These are phyloP conservation scores for Noctilio leporinus DNA, from an alignment of 2,113 vertebrate species.

Conservation along the genomic window DNA sequence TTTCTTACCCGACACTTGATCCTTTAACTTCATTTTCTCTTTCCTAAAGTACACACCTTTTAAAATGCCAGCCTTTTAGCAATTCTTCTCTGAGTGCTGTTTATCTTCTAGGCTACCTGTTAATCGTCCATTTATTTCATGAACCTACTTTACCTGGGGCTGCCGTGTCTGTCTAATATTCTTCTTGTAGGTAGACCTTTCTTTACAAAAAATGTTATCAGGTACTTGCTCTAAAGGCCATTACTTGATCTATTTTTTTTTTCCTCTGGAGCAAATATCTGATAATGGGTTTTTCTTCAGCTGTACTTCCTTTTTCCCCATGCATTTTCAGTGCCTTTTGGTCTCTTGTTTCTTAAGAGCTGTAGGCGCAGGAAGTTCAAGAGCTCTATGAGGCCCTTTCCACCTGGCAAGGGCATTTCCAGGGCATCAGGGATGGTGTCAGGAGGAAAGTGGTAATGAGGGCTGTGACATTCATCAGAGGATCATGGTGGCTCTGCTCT, in stretches of 20 bases:
- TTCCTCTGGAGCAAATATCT: not conserved
- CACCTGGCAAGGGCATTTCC: not conserved
- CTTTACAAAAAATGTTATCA: not conserved
- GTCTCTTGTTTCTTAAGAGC: not conserved
- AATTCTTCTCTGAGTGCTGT: not conserved
- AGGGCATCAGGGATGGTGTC: not conserved
- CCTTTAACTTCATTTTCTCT: not conserved
- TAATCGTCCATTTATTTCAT: constrained; percentile 18
- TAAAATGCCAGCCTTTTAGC: not conserved
- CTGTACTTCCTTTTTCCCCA: not conserved
- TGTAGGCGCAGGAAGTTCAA: not conserved
- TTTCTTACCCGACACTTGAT: not conserved
- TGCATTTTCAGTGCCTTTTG: not conserved
- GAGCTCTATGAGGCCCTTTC: not conserved
- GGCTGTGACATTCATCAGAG: not conserved
- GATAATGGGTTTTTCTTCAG: not conserved
- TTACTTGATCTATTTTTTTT: constrained; percentile 14
- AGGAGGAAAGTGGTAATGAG: not conserved
- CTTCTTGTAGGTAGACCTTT: not conserved
- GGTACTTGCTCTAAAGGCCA: not conserved
- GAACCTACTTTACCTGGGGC: not conserved
- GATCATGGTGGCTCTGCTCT: not conserved
- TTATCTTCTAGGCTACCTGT: constrained; percentile 5
- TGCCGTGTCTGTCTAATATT: constrained; percentile 29
- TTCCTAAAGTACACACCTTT: not conserved